Evolutionary conservation across 30 jellyfish, hydroid and myxozoan species (phyloP).

Genomic region (Morbakka virulenta): DNA sequence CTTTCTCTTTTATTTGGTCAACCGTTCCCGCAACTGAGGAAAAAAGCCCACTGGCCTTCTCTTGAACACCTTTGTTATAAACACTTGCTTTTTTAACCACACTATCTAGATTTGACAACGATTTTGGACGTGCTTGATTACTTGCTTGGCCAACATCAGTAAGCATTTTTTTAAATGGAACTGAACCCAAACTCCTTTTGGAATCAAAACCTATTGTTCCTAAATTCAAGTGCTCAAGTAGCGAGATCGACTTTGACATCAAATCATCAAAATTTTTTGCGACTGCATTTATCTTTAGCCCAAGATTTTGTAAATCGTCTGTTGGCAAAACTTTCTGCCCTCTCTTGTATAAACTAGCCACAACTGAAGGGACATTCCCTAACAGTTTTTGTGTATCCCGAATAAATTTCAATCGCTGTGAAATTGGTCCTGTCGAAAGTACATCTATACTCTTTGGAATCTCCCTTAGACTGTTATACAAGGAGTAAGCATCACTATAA

Average conservation of each 20-base stretch:
- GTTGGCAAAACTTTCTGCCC: not conserved
- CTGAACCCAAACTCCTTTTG: not conserved
- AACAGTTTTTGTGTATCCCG: not conserved
- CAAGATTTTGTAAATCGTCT: not conserved
- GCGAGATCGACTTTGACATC: not conserved
- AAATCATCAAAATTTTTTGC: not conserved
- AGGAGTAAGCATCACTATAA: not conserved
- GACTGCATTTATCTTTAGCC: not conserved
- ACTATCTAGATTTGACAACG: not conserved
- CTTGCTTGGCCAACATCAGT: not conserved
- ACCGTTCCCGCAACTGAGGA: constrained; percentile 46
- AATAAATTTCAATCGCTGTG: not conserved
- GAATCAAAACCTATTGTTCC: not conserved
- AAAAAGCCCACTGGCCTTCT: constrained; percentile 1
- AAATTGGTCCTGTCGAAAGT: not conserved
- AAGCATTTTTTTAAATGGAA: not conserved
- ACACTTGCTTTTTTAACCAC: not conserved
- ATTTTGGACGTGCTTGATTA: not conserved
- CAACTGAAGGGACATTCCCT: not conserved
- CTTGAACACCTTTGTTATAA: not conserved
- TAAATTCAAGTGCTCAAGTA: not conserved
- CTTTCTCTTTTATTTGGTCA: constrained; percentile 39
- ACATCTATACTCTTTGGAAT: not conserved
- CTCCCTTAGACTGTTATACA: not conserved
- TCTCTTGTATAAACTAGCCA: not conserved